Evolutionary conservation across 2,797 vertebrate species (phyloP).

Genomic region (Acestrorhynchus altus): DNA sequence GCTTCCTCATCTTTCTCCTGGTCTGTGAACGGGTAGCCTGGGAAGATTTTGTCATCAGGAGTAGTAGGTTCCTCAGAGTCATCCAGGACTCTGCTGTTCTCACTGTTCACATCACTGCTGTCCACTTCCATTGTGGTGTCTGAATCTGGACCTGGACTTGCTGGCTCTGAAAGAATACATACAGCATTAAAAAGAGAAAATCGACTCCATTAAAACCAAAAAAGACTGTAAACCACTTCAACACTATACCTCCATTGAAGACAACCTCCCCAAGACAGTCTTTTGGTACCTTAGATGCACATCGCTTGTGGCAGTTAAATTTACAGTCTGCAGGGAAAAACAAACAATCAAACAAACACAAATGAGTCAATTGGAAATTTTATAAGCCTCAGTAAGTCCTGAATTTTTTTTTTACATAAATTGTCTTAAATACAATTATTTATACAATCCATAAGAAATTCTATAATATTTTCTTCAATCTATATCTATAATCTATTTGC

Average conservation of each 20-base stretch:
- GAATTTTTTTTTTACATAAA: too few species aligned
- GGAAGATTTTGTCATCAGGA: conserved; percentile 94
- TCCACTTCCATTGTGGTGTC: conserved; percentile 97
- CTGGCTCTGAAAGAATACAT: conserved; percentile 80
- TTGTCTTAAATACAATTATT: too few species aligned
- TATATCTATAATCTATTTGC: too few species aligned
- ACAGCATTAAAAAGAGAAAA: not conserved
- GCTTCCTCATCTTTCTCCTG: conserved; percentile 93
- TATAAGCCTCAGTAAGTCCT: too few species aligned
- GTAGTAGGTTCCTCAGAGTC: conserved; percentile 91
- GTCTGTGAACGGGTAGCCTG: conserved; percentile 90
- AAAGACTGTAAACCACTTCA: not conserved
- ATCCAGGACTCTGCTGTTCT: conserved; percentile 85
- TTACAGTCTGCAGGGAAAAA: conserved; percentile 85
- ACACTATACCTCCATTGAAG: conserved; percentile 90
- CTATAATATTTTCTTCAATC: too few species aligned
- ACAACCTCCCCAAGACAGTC: conserved; percentile 96
- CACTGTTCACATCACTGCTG: conserved; percentile 86
- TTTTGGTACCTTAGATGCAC: conserved; percentile 95
- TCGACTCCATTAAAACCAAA: not conserved
- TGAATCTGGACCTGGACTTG: conserved; percentile 88
- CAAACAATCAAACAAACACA: not conserved
- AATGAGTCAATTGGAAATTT: too few species aligned
- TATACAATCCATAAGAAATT: too few species aligned
- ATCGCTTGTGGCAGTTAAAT: conserved; percentile 97